These are phyloP conservation scores for Capromys pilorides DNA, from an alignment of 2,797 vertebrate genomes.

Conservation along the genomic window DNA sequence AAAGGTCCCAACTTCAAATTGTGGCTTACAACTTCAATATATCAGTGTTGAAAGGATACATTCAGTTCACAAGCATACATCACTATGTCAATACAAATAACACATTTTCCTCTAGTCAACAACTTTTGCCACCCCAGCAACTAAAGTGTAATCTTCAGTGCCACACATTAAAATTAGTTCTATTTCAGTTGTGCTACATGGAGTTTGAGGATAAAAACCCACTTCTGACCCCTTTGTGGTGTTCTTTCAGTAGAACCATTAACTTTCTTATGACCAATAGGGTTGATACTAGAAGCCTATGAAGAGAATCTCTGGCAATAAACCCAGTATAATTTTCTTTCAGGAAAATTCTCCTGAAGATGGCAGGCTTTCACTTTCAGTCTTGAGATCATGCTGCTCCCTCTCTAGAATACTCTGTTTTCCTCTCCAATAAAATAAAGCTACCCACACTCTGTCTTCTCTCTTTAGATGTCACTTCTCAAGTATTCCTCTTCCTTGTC, in stretches of 20 bases:
- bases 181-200: background rate
- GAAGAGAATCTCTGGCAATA: background rate
- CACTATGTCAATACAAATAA: background rate
- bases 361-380: constrained; percentile 58
- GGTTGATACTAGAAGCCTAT: background rate
- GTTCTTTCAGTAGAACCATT: background rate
- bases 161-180: background rate
- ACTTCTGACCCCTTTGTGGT: background rate
- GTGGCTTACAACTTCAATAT: background rate
- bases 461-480: background rate
- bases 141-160: background rate
- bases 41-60: background rate
- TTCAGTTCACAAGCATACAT: background rate
- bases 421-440: background rate
- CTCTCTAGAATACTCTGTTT: background rate
- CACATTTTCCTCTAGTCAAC: background rate
- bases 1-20: background rate
- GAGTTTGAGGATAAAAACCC: constrained; percentile 32
- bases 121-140: background rate
- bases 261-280: background rate
- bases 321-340: background rate
- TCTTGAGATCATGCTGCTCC: background rate
- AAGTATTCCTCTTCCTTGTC: background rate
- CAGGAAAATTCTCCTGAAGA: constrained; percentile 50
- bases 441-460: background rate